Base-by-base conservation (phyloP, 2,113 vertebrate species). In the Atherinomorus stipes region DNA sequence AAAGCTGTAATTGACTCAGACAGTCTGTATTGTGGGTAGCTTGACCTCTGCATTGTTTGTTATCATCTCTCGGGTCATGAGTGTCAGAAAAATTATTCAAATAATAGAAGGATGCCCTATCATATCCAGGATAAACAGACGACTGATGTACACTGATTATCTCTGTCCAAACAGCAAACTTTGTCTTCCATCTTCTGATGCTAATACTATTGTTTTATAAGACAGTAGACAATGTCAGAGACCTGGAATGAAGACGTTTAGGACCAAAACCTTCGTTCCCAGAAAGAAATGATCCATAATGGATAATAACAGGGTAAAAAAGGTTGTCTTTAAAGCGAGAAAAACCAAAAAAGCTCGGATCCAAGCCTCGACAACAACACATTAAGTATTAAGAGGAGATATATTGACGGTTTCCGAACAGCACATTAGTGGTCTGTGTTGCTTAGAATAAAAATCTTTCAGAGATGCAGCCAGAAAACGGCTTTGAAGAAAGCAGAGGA, bases 71-170 rank as follows among this genome's bases (percentile, higher is more conserved):
- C 5, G 37, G 57, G 64, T 56, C 72, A 38, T 0, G 0, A 45
- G 23, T 22, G 13, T 68, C 49, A 64, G 53, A 21, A 2, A 57
- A 31, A 62, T 31, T 44, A 22, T 9, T 62, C 11, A 49, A 62
- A 11, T 22, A 44, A 22, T 15, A 47, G 28, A 16, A 44, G 25
- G 49, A 56, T 19, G 5, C 34, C 10, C 28, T 19, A 52, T 47
- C 34, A 22, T 3, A 1, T 63, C 18, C 51, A 12, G 4, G 21
- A 40, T 38, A 40, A 65, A 25, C 68, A 58, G 18, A 28, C 38
- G 26, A 19, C 49, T 58, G 31, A 60, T 74, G 58, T 31, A 0
- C 68, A 63, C 42, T 18, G 64, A 76, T 79, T 4, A 63, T 74
- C 86, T 74, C 11, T 21, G 15, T 25, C 22, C 26, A 3, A 18